A percentile compares a stretch with the other conserved stretches of the same genome.
These are phyloP conservation scores for Elgaria multicarinata DNA, from an alignment of 2,113 vertebrate genomes.

Conservation along the genomic window DNA sequence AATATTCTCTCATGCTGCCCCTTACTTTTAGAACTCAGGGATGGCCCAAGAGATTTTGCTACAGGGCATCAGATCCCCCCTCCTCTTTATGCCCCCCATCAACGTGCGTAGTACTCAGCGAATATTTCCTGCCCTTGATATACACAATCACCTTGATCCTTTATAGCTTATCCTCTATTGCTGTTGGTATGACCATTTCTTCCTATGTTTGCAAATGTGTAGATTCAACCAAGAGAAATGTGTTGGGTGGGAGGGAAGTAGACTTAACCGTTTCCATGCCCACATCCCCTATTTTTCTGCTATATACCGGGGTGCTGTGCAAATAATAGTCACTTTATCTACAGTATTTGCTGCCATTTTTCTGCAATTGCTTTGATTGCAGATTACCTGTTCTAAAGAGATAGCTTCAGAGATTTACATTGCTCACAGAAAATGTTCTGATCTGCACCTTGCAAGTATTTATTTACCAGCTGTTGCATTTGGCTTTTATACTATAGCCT, in stretches of 20 bases:
- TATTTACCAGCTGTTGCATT: neutral
- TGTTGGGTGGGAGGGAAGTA: neutral
- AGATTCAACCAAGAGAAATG: neutral
- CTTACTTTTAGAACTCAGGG: neutral
- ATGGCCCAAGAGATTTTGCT: neutral
- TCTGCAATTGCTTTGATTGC: neutral
- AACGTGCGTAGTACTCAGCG: too few species aligned
- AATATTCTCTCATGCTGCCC: neutral
- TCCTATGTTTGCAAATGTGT: neutral
- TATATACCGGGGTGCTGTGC: neutral
- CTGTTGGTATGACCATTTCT: neutral
- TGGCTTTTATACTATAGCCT: neutral
- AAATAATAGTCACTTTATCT: conserved; percentile 1
- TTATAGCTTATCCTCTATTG: neutral
- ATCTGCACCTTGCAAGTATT: neutral
- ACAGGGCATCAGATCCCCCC: neutral
- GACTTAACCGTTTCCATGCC: neutral
- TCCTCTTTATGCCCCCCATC: too few species aligned
- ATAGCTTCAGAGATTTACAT: neutral
- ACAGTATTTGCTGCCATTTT: neutral
- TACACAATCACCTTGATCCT: neutral
- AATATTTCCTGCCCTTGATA: too few species aligned
- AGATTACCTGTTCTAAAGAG: neutral
- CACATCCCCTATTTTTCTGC: neutral
- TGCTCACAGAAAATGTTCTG: neutral